Conservation (phyloP, 2,113 vertebrate species). For the Pontoporia blainvillei region DNA sequence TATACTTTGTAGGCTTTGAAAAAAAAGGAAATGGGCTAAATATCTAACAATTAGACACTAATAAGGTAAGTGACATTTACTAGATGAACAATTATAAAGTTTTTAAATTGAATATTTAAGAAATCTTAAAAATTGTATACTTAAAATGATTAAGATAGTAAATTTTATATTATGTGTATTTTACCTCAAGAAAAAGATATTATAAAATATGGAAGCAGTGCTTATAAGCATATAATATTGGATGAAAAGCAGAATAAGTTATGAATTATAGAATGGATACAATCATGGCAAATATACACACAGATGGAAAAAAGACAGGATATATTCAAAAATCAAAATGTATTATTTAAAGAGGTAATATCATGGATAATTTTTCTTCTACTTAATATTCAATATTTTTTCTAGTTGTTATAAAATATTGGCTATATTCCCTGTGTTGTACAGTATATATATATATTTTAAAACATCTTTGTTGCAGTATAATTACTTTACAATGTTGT, state of each 20-base stretch:
- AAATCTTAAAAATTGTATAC: background rate
- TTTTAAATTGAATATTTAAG: background rate
- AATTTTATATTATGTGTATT: background rate
- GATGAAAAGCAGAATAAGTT: background rate
- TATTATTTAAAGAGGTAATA: background rate
- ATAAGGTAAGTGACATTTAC: background rate
- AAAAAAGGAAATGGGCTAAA: background rate
- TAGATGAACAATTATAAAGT: background rate
- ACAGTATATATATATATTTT: too few relatives aligned
- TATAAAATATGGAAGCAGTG: background rate
- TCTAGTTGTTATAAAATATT: too few relatives aligned
- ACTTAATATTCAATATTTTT: background rate
- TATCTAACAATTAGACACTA: background rate
- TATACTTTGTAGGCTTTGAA: background rate
- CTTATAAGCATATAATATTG: background rate
- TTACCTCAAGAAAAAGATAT: background rate
- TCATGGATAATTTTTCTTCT: background rate
- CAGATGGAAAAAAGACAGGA: background rate
- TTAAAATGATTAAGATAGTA: background rate
- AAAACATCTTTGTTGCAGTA: too few relatives aligned
- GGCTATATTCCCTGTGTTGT: too few relatives aligned
- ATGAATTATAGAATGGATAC: background rate
- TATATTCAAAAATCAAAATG: background rate
- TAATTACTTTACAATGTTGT: too few relatives aligned
- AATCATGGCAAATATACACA: background rate